phyloP scores from a whole-genome alignment of 2,113 vertebrate species.

The Amphiprion percula region DNA sequence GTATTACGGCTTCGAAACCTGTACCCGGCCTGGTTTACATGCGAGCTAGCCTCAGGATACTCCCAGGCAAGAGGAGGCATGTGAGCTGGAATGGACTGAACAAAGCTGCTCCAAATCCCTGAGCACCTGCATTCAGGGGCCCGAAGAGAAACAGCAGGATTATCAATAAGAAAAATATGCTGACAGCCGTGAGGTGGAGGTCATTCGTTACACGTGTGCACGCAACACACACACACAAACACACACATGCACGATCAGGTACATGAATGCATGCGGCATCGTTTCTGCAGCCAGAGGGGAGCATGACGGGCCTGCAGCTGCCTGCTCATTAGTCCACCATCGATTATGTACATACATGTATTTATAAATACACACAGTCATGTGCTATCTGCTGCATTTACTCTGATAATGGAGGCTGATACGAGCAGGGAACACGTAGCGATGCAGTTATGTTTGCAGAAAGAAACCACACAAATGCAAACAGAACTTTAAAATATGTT shows the following conservation, averaged over 20 bases:
- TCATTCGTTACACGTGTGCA: conserved; percentile 40
- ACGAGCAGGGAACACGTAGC: not conserved
- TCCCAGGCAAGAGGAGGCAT: conserved; percentile 14
- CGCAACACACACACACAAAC: not conserved
- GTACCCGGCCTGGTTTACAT: conserved; percentile 6
- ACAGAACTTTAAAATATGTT: too few species aligned
- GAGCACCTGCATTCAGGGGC: conserved; percentile 19
- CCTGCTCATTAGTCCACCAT: conserved; percentile 31
- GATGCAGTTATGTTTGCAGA: not conserved
- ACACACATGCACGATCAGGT: not conserved
- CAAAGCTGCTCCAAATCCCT: conserved; percentile 34
- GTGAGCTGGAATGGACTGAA: conserved; percentile 28
- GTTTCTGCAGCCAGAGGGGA: conserved; percentile 11
- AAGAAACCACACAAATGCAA: not conserved
- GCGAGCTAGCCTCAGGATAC: conserved; percentile 17
- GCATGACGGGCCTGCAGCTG: not conserved
- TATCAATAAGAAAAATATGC: conserved; percentile 61
- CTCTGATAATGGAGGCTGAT: not conserved
- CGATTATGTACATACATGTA: conserved; percentile 1
- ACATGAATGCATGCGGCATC: conserved; percentile 10
- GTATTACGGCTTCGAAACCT: conserved; percentile 24
- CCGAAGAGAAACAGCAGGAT: conserved; percentile 38
- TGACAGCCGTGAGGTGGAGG: conserved; percentile 46
- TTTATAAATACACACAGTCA: not conserved
- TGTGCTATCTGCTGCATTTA: not conserved